Conservation (phyloP, 2,797 vertebrate species). For the Sphenopsis melanotis region DNA sequence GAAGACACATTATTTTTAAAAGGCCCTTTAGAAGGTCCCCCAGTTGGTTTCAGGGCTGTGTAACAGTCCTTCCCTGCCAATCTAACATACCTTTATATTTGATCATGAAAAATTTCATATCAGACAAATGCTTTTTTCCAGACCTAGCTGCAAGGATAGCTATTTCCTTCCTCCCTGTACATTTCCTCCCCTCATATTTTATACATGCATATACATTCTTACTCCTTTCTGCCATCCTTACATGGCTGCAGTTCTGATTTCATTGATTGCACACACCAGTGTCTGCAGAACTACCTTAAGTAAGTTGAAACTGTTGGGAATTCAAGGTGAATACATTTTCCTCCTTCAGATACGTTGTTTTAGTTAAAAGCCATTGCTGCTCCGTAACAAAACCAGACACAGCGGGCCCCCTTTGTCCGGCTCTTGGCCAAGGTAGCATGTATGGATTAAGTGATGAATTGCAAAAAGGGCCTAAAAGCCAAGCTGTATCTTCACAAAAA, state of each 20-base stretch:
- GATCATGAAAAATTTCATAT: neutral
- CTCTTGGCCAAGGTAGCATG: conserved; percentile 14
- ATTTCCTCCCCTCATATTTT: neutral
- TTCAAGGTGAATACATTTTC: conserved; percentile 53
- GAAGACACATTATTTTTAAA: neutral
- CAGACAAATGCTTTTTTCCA: neutral
- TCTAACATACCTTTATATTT: neutral
- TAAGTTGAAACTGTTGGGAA: conserved; percentile 8
- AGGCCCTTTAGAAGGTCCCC: neutral
- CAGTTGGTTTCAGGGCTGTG: neutral
- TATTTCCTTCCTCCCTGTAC: neutral
- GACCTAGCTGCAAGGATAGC: neutral
- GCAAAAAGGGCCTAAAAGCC: conserved; percentile 60
- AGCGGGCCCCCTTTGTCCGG: conserved; percentile 39
- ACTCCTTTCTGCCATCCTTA: neutral
- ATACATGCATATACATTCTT: neutral
- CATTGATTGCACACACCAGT: neutral
- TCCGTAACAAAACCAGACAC: conserved; percentile 37
- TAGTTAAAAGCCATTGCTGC: conserved; percentile 63
- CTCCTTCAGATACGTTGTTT: conserved; percentile 42
- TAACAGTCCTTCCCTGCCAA: neutral
- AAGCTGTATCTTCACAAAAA: conserved; percentile 54
- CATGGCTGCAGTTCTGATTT: neutral
- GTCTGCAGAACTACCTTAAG: conserved; percentile 37
- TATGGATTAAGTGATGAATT: conserved; percentile 66